phyloP scores from a whole-genome alignment of 1,140 invertebrate species.

The Drosophila eugracilis region DNA sequence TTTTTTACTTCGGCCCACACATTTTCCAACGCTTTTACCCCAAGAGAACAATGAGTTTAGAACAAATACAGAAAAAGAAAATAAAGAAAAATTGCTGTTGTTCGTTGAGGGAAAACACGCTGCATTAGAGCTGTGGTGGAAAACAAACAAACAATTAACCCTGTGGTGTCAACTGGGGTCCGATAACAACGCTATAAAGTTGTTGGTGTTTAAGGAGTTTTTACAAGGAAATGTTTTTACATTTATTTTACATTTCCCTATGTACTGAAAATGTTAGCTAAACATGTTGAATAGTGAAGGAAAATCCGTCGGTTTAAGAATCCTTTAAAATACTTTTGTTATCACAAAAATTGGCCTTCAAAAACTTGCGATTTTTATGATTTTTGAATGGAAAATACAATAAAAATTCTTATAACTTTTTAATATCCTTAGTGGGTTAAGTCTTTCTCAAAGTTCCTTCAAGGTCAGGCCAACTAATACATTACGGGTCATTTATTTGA shows the following conservation, averaged over 20 bases:
- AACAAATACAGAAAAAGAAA: conserved; percentile 51
- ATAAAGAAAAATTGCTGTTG: conserved; percentile 37
- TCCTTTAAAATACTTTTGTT: too few relatives aligned
- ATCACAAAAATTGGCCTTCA: too few relatives aligned
- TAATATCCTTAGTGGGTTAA: conserved; percentile 31
- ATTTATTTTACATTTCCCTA: too few relatives aligned
- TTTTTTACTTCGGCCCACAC: neutral
- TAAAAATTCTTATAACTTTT: neutral
- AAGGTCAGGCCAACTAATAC: conserved; percentile 59
- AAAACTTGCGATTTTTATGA: neutral
- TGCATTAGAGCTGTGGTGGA: conserved; percentile 33
- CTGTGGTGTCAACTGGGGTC: conserved; percentile 11
- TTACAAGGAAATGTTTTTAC: neutral
- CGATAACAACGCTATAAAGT: neutral
- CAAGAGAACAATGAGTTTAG: conserved; percentile 48
- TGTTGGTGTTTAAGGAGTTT: neutral
- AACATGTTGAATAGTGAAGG: too few relatives aligned
- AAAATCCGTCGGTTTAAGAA: too few relatives aligned
- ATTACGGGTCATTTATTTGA: conserved; percentile 74
- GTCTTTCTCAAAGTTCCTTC: neutral
- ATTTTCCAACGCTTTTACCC: neutral
- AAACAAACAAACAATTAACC: conserved; percentile 62
- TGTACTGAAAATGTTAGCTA: too few relatives aligned
- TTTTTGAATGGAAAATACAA: neutral
- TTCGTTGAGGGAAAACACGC: conserved; percentile 15